Base-by-base conservation (phyloP, 2,888 invertebrate species). In the Lepetodrilus schrolli region DNA sequence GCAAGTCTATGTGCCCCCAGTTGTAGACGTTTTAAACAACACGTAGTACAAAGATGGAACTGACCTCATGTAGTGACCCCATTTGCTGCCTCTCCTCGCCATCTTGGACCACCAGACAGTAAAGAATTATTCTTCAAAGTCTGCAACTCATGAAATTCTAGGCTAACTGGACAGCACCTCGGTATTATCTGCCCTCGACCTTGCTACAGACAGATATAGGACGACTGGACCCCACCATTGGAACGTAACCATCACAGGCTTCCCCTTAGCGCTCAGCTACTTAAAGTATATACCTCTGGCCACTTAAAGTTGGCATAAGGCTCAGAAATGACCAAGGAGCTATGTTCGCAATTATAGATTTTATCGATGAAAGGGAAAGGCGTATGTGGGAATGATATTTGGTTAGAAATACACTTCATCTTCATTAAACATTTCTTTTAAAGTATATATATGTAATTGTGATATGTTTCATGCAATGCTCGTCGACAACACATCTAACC, bases 31-130 rank as follows among this genome's bases (percentile, higher is more conserved):
- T n/a, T n/a, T n/a, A n/a, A n/a, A n/a, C n/a, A n/a, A n/a, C n/a
- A n/a, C n/a, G n/a, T n/a, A n/a, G n/a, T n/a, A 48, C 21, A 48
- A 48, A n/a, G 7, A 20, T 48, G 4, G 48, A 20, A 58, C 58
- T 58, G 34, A 58, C 58, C 58, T 58, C 58, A 58, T 58, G 17
- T 58, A 58, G 30, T 58, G 58, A 17, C 58, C 58, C 58, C 58
- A 58, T 30, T 34, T 30, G 58, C 17, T 58, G 51, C 51, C 26
- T 2, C n/a, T 58, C 58, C 58, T 30, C 1, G 58, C 58, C 58
- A 58, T 58, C 26, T 30, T 58, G 34, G 13, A 43, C 43, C 13
- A 3, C 2, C 43, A 10, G n/a, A 43, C 43, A 5, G 8, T 7
- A 43, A 43, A 17, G n/a, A 13, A 7, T 8, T 7, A 7, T 37